Percentiles rank a stretch among this genome's conserved stretches.
Conservation (phyloP, 2,113 vertebrate genomes). For the Tauraco erythrolophus region DNA sequence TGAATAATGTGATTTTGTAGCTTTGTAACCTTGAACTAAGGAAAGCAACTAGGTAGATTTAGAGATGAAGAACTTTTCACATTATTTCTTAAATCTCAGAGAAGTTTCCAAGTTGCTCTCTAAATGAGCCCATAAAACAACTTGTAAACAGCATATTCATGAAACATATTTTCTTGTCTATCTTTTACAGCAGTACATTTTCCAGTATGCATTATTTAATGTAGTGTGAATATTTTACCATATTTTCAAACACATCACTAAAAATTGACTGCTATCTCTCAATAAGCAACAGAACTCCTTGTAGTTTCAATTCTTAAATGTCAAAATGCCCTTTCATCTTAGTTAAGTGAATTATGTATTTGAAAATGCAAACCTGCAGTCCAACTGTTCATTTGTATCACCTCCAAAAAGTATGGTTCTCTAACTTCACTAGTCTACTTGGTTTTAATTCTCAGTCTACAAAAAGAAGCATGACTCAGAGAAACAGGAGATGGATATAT, state of each 20-base stretch:
- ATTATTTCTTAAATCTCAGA: background rate
- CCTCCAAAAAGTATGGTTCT: background rate
- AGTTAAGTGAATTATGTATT: background rate
- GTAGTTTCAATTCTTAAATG: background rate
- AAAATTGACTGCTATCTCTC: background rate
- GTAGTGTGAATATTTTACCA: background rate
- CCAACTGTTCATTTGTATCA: background rate
- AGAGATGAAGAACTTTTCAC: background rate
- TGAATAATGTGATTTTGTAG: background rate
- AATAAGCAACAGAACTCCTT: background rate
- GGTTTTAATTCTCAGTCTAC: background rate
- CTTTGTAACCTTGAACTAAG: background rate
- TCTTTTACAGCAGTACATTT: background rate
- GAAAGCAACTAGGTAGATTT: background rate
- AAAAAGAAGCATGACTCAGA: background rate
- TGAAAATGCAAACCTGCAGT: background rate
- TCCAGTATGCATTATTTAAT: background rate
- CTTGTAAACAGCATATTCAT: background rate
- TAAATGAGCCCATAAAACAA: background rate
- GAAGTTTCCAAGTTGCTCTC: background rate
- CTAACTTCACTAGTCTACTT: background rate
- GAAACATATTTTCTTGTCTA: background rate
- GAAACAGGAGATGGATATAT: background rate
- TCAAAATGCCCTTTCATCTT: constrained; percentile 2
- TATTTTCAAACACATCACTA: background rate